Base-by-base conservation (phyloP, 2,113 vertebrate genomes). In the Phainopepla nitens region DNA sequence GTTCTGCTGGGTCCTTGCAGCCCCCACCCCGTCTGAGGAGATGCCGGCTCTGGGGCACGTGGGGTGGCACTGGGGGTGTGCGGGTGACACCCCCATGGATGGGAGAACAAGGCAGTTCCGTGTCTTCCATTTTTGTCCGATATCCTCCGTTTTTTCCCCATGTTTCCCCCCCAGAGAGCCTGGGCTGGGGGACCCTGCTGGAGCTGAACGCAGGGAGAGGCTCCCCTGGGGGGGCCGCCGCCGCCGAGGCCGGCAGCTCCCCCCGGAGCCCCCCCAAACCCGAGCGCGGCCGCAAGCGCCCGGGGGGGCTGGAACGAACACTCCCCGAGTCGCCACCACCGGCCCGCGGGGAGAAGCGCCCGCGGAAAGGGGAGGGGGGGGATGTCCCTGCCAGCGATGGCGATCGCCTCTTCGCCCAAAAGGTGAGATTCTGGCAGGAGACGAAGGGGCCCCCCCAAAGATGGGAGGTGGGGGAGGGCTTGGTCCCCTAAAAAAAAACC, bases 401-500 rank as follows among this genome's bases (percentile, higher is more conserved):
- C 44, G 99, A 99, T 76, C 93, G 97, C 45, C 96, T 99, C 25
- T 99, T 99, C 79, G 98, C 99, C 78, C 98, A 98, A 65, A 99
- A 99, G 98, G 99, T 99, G 82, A 95, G 96, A 58, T 93, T 80
- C 7, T 19, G 29, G 17, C 29, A n/a, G 35, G 22, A 76, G 65
- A 56, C 0, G 0, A 21, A 29, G 41, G 1, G 11, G 28, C 5
- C 3, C 13, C 24, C 22, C 18, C 10, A 15, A 44, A 23, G 4
- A 6, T 3, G 35, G 47, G 15, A 27, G 20, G 5, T 7, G 19
- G 3, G n/a, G 18, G 35, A 23, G 9, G n/a, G 18, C 22, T 53
- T 1, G 3, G 23, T 14, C 8, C 10, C n/a, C 8, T 29, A 15
- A 14, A 35, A 42, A 41, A 9, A 39, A 39, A 1, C 7, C 28